Conservation (phyloP, 2,888 invertebrate species). For the Tachina lurida region DNA sequence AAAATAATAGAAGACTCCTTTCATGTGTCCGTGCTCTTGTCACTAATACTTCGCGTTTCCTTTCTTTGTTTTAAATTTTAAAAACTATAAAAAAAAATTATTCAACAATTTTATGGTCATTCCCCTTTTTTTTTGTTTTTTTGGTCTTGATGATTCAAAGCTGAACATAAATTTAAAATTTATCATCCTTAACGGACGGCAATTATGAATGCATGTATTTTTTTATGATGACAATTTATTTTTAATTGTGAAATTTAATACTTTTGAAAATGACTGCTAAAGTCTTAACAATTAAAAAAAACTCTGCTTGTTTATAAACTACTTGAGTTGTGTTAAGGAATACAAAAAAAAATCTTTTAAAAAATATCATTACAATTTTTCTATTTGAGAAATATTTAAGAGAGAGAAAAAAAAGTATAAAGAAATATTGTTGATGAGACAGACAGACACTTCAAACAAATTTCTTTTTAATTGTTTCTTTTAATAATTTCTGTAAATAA, state of each 20-base stretch:
- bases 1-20: too few species aligned
- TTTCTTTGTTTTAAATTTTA: not conserved
- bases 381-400: not conserved
- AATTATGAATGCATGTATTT: slow-evolving; percentile 32
- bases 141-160: slow-evolving; percentile 1
- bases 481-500: not conserved
- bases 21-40: too few species aligned
- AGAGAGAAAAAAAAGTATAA: not conserved
- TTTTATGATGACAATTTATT: slow-evolving; percentile 57
- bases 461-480: not conserved
- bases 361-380: not conserved
- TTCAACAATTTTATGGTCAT: slow-evolving; percentile 57
- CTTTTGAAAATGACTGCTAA: slow-evolving; percentile 21
- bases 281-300: slow-evolving; percentile 7
- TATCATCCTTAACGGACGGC: slow-evolving; percentile 58
- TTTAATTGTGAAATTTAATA: slow-evolving; percentile 66
- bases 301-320: slow-evolving; percentile 59
- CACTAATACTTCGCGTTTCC: too few species aligned
- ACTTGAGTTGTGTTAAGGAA: slow-evolving; percentile 50
- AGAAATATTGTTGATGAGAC: slow-evolving; percentile 8
- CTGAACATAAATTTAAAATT: slow-evolving; percentile 44
- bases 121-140: slow-evolving; percentile 22
- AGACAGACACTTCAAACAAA: slow-evolving; percentile 1
- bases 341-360: not conserved
- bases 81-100: not conserved